Base-by-base conservation (phyloP, 2,888 invertebrate genomes). In the Calameuta idolon region DNA sequence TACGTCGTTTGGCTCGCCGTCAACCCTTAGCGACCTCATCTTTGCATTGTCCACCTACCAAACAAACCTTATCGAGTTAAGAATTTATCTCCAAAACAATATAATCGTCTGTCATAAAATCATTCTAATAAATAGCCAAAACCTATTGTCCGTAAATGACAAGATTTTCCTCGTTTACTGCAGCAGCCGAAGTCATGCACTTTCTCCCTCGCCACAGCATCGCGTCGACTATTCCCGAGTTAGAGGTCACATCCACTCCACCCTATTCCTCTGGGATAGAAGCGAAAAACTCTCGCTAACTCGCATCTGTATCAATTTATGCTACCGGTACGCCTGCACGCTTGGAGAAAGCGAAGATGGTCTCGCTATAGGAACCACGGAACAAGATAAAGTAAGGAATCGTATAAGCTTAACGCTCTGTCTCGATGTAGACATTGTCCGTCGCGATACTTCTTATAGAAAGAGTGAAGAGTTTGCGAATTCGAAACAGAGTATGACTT, bases 301-400 rank as follows among this genome's bases (percentile, higher is more conserved):
- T 90, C 90, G 88, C 91, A 90, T 90, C 91, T 88, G 91, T 90
- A 91, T 91, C 90, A 90, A 90, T 91, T 90, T 90, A 90, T 89
- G 87, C 88, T 83, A 86, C 85, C 86, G 84, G 55, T 55, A 55
- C 55, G 55, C 55, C 23, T 5, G 55, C 55, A 55, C 23, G 55
- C 23, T 55, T 23, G 55, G 23, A 55, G 23, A 55, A 55, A 23
- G 23, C 55, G 55, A 55, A 55, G 55, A 55, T 55, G 55, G 55
- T 23, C 23, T 23, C 55, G 55, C 55, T 55, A 55, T 55, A 55
- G 55, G 9, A 55, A 55, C 55, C 55, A 55, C 9, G 23, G 55
- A 23, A 23, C 23, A 23, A 15, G 9, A 23, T 55, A 55, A 55
- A 55, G 55, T 55, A 55, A 55, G 23, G 55, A 55, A 55, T 55